phyloP scores from a whole-genome alignment of 1,140 invertebrate species.

The Meloidogyne exigua region DNA sequence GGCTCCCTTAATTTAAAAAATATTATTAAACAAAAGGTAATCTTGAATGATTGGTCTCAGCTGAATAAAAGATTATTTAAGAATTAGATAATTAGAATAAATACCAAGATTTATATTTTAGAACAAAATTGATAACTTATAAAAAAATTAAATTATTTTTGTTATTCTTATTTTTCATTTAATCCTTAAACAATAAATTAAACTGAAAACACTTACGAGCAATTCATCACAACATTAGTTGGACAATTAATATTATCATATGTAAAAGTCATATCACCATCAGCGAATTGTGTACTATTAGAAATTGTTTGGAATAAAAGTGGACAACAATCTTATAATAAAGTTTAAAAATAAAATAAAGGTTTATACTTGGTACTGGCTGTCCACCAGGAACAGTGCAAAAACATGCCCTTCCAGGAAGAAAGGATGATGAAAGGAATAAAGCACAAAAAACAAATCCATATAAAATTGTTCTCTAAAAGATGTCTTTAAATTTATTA shows the following conservation, averaged over 20 bases:
- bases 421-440: neutral
- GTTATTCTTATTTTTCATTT: too few relatives aligned
- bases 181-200: neutral
- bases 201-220: slow-evolving; percentile 19
- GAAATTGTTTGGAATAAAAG: slow-evolving; percentile 13
- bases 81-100: too few relatives aligned
- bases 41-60: too few relatives aligned
- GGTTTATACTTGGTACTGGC: neutral
- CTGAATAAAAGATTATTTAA: too few relatives aligned
- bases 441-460: neutral
- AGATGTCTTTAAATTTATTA: neutral
- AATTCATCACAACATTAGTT: slow-evolving; percentile 13
- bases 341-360: neutral
- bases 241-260: slow-evolving; percentile 27
- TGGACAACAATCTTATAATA: slow-evolving; percentile 19
- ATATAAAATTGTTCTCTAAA: neutral
- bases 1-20: slow-evolving; percentile 13
- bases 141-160: too few relatives aligned
- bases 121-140: too few relatives aligned
- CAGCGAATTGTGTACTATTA: slow-evolving; percentile 10
- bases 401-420: neutral
- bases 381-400: neutral
- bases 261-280: slow-evolving; percentile 24
- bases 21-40: neutral
- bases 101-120: too few relatives aligned